phyloP scores from a whole-genome alignment of 2,888 invertebrate species.

The Acleris holmiana region DNA sequence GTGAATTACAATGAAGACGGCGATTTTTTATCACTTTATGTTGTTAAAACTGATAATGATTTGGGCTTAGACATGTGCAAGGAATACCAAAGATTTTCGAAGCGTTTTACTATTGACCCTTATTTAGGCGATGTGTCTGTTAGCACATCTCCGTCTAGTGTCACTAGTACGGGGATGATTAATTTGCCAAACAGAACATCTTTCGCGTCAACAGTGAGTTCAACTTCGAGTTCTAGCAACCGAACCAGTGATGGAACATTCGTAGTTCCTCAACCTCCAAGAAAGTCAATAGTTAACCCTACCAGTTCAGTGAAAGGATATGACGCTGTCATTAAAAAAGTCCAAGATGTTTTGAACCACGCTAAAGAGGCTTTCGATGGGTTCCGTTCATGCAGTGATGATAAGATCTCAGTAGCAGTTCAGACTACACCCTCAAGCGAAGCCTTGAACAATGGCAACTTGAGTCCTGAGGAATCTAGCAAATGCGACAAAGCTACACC shows the following conservation, averaged over 20 bases:
- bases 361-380: slow-evolving; percentile 65
- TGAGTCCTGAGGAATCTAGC: slow-evolving; percentile 72
- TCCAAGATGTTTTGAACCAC: slow-evolving; percentile 75
- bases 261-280: slow-evolving; percentile 77
- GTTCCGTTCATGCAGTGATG: slow-evolving; percentile 62
- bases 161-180: slow-evolving; percentile 75
- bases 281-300: slow-evolving; percentile 71
- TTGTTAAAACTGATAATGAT: slow-evolving; percentile 76
- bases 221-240: slow-evolving; percentile 70
- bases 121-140: slow-evolving; percentile 76
- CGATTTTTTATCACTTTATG: slow-evolving; percentile 74
- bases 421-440: slow-evolving; percentile 67
- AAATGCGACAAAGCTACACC: slow-evolving; percentile 78
- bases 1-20: slow-evolving; percentile 75
- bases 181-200: slow-evolving; percentile 74
- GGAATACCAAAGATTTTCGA: slow-evolving; percentile 78
- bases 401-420: slow-evolving; percentile 73
- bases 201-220: slow-evolving; percentile 74
- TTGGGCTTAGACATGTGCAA: slow-evolving; percentile 76
- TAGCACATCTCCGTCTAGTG: slow-evolving; percentile 76
- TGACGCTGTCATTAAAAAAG: slow-evolving; percentile 70
- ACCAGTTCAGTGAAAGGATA: slow-evolving; percentile 74
- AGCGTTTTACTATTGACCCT: slow-evolving; percentile 75
- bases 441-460: slow-evolving; percentile 69
- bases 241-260: slow-evolving; percentile 79